Evolutionary conservation across 2,888 invertebrate species (phyloP), one percentile per base, ranked within the genome.

Genomic region (Gastracanthus pulcherrimus): DNA sequence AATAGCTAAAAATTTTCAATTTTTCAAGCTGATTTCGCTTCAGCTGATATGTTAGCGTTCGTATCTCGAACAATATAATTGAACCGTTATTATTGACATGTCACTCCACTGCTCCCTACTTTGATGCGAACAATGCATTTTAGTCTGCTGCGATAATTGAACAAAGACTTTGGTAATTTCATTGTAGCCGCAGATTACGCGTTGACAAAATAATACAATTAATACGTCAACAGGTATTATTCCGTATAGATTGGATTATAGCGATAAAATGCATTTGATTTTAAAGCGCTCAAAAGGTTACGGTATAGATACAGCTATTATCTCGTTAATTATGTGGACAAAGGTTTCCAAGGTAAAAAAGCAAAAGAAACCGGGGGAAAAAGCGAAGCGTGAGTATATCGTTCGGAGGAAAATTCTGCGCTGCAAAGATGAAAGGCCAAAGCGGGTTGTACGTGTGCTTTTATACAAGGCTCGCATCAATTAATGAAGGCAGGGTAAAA

Each of bases 241-340:
- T 3, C 19, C 1, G 19, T 48, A 48, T 19, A 6, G 19, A 4
- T 55, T 55, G 9, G 55, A 11, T 55, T 11, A 26, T 2, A 4
- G 0, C 55, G 1, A 6, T 19, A 55, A 26, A 23, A 1, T 9
- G 26, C 26, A 7, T 55, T 55, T 26, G 26, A 55, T 26, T 11
- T 13, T 55, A 11, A 26, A 55, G 5, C 3, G 2, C n/a, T 19
- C 55, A 55, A 55, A 55, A 23, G 26, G 26, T 13, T 55, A 3
- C 48, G n/a, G 2, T 19, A 51, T 9, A 55, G 55, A 55, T 23
- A 55, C 55, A 23, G 55, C 55, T 26, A 55, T 26, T 26, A 55
- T 55, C 55, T 55, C 55, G 55, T 55, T 55, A 55, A 55, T 55
- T 55, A 19, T 26, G 26, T 26, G 55, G 55, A 55, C 55, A 55